These are phyloP conservation scores for Aporophyla lueneburgensis DNA, from an alignment of 2,888 invertebrate genomes.

Conservation along the genomic window DNA sequence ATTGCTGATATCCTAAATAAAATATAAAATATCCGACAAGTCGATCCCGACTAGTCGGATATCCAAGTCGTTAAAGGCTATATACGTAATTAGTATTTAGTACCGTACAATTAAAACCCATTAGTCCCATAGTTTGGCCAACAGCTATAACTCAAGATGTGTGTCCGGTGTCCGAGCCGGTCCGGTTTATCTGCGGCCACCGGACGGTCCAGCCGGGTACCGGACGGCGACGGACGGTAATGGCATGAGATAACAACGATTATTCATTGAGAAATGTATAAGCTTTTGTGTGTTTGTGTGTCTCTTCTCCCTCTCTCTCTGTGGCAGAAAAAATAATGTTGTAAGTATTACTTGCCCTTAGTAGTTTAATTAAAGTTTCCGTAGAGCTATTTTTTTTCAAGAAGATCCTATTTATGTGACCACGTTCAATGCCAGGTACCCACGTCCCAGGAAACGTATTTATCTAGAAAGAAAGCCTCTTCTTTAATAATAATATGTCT, in stretches of 20 bases:
- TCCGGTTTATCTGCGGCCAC: conserved; percentile 45
- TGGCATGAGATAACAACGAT: conserved; percentile 53
- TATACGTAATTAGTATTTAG: neutral
- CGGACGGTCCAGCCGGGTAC: conserved; percentile 21
- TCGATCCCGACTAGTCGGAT: too few relatives aligned
- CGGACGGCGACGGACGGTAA: conserved; percentile 46
- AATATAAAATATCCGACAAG: too few relatives aligned
- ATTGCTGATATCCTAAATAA: too few relatives aligned
- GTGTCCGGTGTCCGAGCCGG: conserved; percentile 37
- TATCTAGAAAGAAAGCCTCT: neutral
- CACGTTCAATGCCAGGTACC: neutral
- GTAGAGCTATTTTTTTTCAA: too few relatives aligned
- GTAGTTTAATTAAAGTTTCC: neutral
- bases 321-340: neutral
- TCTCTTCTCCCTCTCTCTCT: neutral
- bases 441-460: too few relatives aligned
- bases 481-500: neutral
- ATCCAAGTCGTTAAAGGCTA: neutral
- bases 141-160: conserved; percentile 55
- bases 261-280: conserved; percentile 24
- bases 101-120: conserved; percentile 39
- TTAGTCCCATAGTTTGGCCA: conserved; percentile 42
- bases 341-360: too few relatives aligned
- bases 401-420: neutral
- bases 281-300: conserved; percentile 21